These are phyloP conservation scores for Teinopalpus imperialis DNA, from an alignment of 2,888 invertebrate species.

Conservation along the genomic window DNA sequence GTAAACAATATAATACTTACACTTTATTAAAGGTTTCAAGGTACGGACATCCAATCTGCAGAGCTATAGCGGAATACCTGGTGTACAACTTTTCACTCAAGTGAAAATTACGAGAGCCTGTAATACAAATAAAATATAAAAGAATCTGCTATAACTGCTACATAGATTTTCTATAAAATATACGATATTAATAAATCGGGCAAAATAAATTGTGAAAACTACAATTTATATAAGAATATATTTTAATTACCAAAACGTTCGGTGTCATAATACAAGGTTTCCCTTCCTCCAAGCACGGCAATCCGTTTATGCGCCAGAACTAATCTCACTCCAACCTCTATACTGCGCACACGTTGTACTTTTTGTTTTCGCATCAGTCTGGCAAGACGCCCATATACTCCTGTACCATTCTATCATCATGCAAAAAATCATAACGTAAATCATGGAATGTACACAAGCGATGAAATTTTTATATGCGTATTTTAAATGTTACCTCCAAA, in stretches of 20 bases:
- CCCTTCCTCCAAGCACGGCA: constrained; percentile 87
- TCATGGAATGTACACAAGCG: no score
- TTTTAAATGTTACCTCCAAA: constrained; percentile 79
- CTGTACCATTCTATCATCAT: constrained; percentile 85
- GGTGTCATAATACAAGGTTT: constrained; percentile 88
- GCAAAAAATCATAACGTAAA: constrained; percentile 11
- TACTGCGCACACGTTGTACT: constrained; percentile 84
- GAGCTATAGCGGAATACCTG: constrained; percentile 88
- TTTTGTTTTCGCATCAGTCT: constrained; percentile 84
- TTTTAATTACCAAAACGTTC: constrained; percentile 86
- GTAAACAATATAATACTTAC: no score
- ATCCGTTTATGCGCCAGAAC: constrained; percentile 83
- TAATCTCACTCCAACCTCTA: constrained; percentile 86
- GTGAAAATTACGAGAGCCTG: constrained; percentile 86
- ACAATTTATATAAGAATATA: no score
- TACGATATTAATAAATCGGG: no score
- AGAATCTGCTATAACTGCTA: no score
- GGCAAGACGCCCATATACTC: constrained; percentile 87
- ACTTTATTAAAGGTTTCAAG: constrained; percentile 87
- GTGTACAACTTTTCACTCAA: constrained; percentile 89
- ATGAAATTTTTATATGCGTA: no score
- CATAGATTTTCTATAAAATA: no score
- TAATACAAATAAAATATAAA: constrained; percentile 31
- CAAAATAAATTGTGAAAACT: no score
- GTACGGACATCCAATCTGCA: constrained; percentile 89